Evolutionary conservation across 2,113 vertebrate species (phyloP).

Genomic region (Sinocyclocheilus rhinocerous): DNA sequence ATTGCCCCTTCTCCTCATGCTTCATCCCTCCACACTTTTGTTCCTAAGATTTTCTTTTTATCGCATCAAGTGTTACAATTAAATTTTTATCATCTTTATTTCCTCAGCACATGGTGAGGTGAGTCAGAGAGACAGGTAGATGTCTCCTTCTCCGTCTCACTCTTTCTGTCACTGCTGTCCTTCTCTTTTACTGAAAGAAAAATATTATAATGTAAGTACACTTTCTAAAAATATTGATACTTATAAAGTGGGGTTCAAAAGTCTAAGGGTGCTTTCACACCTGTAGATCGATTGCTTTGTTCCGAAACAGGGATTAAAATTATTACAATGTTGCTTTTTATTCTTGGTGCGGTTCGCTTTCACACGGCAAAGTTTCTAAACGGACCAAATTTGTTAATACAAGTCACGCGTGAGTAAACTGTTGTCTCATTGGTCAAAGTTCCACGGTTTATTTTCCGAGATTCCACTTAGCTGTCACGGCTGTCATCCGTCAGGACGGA

Average conservation of each 20-base stretch:
- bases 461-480: too few relatives aligned
- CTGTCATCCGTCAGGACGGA: too few relatives aligned
- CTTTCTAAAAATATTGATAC: background rate
- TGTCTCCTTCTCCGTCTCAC: background rate
- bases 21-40: background rate
- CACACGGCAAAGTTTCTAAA: too few relatives aligned
- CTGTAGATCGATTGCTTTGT: too few relatives aligned
- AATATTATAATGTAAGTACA: background rate
- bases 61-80: conserved; percentile 31
- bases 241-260: background rate
- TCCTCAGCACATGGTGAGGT: conserved; percentile 13
- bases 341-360: too few relatives aligned
- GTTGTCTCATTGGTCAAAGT: too few relatives aligned
- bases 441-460: too few relatives aligned
- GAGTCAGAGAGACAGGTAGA: background rate
- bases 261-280: background rate
- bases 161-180: background rate
- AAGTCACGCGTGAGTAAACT: too few relatives aligned
- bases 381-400: too few relatives aligned
- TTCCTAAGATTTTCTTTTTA: conserved; percentile 4
- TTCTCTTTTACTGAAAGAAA: background rate
- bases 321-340: too few relatives aligned
- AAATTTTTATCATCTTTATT: conserved; percentile 34
- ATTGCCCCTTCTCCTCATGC: conserved; percentile 32
- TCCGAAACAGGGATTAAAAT: too few relatives aligned